Base-by-base conservation (phyloP, 2,888 invertebrate genomes). In the Andricus curvator region DNA sequence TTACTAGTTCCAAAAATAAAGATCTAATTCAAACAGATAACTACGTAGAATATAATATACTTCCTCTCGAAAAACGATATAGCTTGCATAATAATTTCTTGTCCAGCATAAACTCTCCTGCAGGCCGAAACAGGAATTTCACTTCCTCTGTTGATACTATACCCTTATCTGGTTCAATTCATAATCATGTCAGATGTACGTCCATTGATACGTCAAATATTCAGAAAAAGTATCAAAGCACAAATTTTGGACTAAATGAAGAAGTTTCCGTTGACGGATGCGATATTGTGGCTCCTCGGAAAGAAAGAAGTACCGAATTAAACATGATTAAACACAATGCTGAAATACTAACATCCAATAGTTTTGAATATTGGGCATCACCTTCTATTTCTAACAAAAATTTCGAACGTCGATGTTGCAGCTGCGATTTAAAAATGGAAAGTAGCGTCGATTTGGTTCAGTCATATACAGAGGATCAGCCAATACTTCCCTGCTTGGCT, bases 1-100 rank as follows among this genome's bases (percentile, higher is more conserved):
- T 91, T 25, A 29, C 68, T 8, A 29, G 68, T 48, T 25, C 48
- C 2, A 68, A 68, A 25, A 48, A 29, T 25, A 48, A 17, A 25
- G 25, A 68, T 68, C 22, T 20, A 44, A 20, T 5, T n/a, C 25
- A 22, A 68, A 44, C 25, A 17, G 20, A 51, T 51, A 51, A 51
- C 20, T 20, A 20, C 51, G 20, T 20, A 51, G 20, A 20, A 20
- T 9, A 20, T 51, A 51, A 51, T 51, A 51, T 20, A n/a, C 8
- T 51, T 0, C 8, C 51, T 8, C 0, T 11, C 4, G 20, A 68
- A 6, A 68, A 25, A 22, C 44, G 68, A 48, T 48, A 68, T 25
- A 68, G 48, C 29, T 20, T 68, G 1, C 48, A 68, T 25, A 68
- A 48, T 29, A 68, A 68, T 68, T 17, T 48, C 44, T 48, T 68